phyloP scores from a whole-genome alignment of 2,888 invertebrate genomes.

The Leucophora obtusa region DNA sequence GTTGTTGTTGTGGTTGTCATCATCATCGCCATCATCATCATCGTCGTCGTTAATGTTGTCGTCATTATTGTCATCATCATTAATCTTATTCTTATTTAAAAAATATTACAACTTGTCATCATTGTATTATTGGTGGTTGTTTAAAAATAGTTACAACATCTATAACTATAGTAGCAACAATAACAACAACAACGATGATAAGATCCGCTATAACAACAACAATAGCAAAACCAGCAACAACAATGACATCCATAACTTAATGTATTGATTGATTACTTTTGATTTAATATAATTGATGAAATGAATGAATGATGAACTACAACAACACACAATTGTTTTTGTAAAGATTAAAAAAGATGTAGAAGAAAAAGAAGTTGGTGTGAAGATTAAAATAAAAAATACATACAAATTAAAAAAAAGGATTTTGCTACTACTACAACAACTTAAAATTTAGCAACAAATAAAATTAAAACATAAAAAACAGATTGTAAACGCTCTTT shows the following conservation, averaged over 20 bases:
- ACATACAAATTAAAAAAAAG: slow-evolving; percentile 64
- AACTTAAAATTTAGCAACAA: slow-evolving; percentile 66
- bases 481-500: slow-evolving; percentile 70
- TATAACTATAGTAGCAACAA: slow-evolving; percentile 64
- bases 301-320: slow-evolving; percentile 56
- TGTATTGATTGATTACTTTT: slow-evolving; percentile 54
- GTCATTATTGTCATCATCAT: slow-evolving; percentile 24
- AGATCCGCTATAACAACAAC: slow-evolving; percentile 49
- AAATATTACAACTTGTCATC: slow-evolving; percentile 28
- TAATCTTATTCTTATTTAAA: slow-evolving; percentile 36
- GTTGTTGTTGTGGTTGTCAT: slow-evolving; percentile 59
- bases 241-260: slow-evolving; percentile 70
- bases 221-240: slow-evolving; percentile 62
- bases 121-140: slow-evolving; percentile 43
- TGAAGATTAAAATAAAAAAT: slow-evolving; percentile 69
- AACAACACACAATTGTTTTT: slow-evolving; percentile 70
- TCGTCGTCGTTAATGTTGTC: slow-evolving; percentile 42
- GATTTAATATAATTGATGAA: slow-evolving; percentile 62
- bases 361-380: slow-evolving; percentile 72
- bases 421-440: slow-evolving; percentile 70
- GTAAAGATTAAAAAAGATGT: slow-evolving; percentile 71
- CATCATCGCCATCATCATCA: slow-evolving; percentile 34
- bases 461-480: slow-evolving; percentile 65
- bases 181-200: slow-evolving; percentile 55
- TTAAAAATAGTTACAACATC: slow-evolving; percentile 65